phyloP scores from a whole-genome alignment of 2,113 vertebrate species.

The Psittacula cyanocephala region DNA sequence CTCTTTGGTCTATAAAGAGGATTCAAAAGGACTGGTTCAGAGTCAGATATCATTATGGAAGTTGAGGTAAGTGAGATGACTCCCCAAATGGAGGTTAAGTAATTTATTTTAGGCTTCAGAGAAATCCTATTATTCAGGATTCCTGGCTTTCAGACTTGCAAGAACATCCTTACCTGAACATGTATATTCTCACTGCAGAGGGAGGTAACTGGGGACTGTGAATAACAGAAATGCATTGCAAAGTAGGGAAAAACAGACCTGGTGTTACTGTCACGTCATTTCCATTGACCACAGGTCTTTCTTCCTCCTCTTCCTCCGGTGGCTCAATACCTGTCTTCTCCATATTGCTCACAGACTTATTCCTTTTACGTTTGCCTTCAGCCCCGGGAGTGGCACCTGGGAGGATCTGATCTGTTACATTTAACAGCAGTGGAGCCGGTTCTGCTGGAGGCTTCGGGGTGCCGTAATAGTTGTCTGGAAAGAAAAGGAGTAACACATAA shows the following conservation, averaged over 20 bases:
- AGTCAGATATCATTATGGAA: neutral
- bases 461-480: slow-evolving; percentile 96
- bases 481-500: neutral
- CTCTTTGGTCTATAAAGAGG: neutral
- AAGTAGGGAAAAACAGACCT: slow-evolving; percentile 78
- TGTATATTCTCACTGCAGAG: neutral
- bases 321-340: slow-evolving; percentile 94
- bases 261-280: slow-evolving; percentile 87
- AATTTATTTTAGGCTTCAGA: neutral
- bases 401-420: slow-evolving; percentile 95
- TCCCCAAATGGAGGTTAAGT: neutral
- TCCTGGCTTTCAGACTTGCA: neutral
- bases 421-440: slow-evolving; percentile 88
- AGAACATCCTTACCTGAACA: neutral
- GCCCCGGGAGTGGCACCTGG: slow-evolving; percentile 92
- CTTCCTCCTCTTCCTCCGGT: slow-evolving; percentile 94
- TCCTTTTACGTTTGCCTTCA: slow-evolving; percentile 94
- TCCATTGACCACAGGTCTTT: slow-evolving; percentile 91
- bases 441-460: slow-evolving; percentile 96
- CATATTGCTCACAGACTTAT: slow-evolving; percentile 99
- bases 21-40: neutral
- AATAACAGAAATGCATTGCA: neutral
- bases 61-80: neutral
- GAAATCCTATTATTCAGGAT: neutral
- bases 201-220: neutral